phyloP scores from a whole-genome alignment of 2,888 invertebrate species.

The Yponomeuta cagnagella region DNA sequence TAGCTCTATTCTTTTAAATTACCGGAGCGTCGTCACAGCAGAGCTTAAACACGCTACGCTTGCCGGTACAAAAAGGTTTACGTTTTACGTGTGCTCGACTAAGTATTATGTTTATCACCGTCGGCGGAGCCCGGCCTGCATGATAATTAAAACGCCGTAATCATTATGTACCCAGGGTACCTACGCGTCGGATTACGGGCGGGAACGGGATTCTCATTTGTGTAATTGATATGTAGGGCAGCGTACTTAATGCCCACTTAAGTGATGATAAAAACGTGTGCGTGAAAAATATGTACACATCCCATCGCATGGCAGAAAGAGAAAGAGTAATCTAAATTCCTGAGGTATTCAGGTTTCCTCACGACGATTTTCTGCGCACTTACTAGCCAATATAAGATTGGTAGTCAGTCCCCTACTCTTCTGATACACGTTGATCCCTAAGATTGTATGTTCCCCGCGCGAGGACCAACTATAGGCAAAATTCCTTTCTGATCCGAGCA shows the following conservation, averaged over 20 bases:
- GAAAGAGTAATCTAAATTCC: too few species aligned
- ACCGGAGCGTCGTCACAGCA: neutral
- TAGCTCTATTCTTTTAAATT: neutral
- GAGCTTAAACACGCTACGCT: neutral
- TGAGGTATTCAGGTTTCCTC: too few species aligned
- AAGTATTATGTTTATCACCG: constrained; percentile 4
- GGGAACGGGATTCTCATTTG: constrained; percentile 4
- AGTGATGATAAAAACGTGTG: neutral
- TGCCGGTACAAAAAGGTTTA: neutral
- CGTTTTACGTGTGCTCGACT: neutral
- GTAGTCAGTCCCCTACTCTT: too few species aligned
- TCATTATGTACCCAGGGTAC: constrained; percentile 10
- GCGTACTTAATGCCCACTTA: neutral
- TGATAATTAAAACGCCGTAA: constrained; percentile 1
- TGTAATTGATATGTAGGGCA: neutral
- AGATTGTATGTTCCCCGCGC: too few species aligned
- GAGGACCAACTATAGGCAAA: too few species aligned
- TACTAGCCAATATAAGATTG: too few species aligned
- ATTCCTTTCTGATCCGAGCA: too few species aligned
- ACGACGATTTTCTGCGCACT: too few species aligned
- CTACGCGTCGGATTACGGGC: neutral
- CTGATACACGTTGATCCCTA: too few species aligned
- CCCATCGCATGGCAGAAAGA: too few species aligned
- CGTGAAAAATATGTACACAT: too few species aligned
- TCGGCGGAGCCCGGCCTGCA: neutral